Percentiles rank a stretch among this genome's conserved stretches.
Conservation (phyloP, 2,113 vertebrate genomes). For the Cygnus atratus region DNA sequence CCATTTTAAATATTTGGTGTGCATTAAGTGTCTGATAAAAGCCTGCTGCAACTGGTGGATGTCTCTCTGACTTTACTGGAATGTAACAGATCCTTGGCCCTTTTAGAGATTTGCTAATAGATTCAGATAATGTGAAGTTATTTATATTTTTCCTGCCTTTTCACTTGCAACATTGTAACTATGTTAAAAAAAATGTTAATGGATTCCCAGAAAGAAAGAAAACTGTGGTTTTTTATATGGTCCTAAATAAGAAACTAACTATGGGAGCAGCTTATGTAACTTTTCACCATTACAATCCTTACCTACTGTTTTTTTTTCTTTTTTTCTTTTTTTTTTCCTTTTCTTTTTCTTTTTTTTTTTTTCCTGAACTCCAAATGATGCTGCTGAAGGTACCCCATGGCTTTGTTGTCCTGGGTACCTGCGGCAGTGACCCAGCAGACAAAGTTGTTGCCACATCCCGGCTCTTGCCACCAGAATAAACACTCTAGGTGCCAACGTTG, state of each 20-base stretch:
- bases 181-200: neutral
- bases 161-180: neutral
- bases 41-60: neutral
- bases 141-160: neutral
- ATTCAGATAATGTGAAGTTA: neutral
- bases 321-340: neutral
- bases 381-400: neutral
- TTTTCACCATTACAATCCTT: neutral
- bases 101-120: neutral
- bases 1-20: neutral
- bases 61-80: neutral
- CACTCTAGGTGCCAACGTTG: neutral
- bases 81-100: neutral
- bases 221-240: neutral
- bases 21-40: neutral
- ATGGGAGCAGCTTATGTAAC: neutral
- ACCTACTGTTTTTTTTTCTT: neutral
- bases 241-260: neutral
- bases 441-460: neutral
- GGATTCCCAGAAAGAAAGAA: neutral
- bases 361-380: neutral
- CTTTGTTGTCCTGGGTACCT: neutral
- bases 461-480: neutral
- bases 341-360: neutral
- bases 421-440: neutral